These are phyloP conservation scores for Emesis furor DNA, from an alignment of 2,888 invertebrate genomes.

Conservation along the genomic window DNA sequence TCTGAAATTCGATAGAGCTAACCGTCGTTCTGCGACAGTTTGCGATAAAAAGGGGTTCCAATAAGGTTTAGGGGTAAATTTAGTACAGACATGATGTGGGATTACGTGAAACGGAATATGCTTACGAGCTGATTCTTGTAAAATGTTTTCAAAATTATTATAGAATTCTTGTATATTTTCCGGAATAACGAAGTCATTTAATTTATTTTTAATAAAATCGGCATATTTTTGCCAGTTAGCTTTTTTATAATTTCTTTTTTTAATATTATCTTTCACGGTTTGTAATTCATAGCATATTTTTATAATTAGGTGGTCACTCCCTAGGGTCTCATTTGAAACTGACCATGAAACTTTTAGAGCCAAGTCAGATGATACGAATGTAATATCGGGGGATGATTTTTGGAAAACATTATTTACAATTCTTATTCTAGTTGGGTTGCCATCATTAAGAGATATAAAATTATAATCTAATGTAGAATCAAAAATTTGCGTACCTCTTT, in stretches of 20 bases:
- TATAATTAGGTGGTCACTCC: neutral
- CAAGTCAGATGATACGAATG: constrained; percentile 14
- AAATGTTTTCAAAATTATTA: neutral
- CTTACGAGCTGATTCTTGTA: constrained; percentile 31
- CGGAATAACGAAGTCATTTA: neutral
- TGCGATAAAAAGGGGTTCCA: constrained; percentile 58
- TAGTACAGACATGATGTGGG: neutral
- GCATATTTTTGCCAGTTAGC: constrained; percentile 1
- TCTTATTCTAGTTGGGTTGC: constrained; percentile 25
- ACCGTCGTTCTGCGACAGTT: constrained; percentile 55
- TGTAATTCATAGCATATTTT: neutral
- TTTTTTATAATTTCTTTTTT: constrained; percentile 23
- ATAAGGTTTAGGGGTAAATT: constrained; percentile 60
- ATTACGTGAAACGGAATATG: constrained; percentile 44
- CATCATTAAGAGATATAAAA: constrained; percentile 12
- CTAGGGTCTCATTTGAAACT: constrained; percentile 8
- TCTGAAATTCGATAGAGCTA: constrained; percentile 53
- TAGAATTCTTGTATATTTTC: neutral
- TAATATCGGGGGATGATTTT: constrained; percentile 26
- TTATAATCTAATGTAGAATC: neutral
- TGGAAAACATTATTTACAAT: neutral
- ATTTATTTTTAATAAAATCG: neutral
- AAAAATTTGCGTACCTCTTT: constrained; percentile 37
- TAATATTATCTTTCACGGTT: neutral
- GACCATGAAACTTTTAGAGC: constrained; percentile 1